Base-by-base conservation (phyloP, 2,888 invertebrate genomes). In the Tachina fera region DNA sequence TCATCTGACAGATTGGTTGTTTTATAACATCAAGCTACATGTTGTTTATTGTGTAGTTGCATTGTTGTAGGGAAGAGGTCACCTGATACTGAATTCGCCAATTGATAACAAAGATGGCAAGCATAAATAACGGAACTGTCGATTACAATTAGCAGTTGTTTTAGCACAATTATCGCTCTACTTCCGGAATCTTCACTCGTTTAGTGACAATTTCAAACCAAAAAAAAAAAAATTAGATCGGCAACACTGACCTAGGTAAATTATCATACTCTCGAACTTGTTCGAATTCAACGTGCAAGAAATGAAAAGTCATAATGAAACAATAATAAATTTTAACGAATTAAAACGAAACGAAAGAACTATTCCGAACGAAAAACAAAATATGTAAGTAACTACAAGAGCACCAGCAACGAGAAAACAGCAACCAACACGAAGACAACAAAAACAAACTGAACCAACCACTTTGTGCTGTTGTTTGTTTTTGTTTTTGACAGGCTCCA, bases 281-380 rank as follows among this genome's bases (percentile, higher is more conserved):
- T 65, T 79, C 63, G 53, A 63, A 61, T 63, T 75, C 63, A 63
- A 63, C 53, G 45, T 63, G 67, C 43, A 79, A 61, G 56, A 81
- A 82, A 83, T 71, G 49, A 76, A 82, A 85, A 77, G 72, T 86
- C 75, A 79, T 83, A 86, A 86, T 86, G 86, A 86, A 86, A 86
- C 83, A 86, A 83, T 86, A 86, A 86, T 85, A 86, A 83, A 83
- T 86, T 86, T 86, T 67, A 86, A 83, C 86, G 76, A 86, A 86
- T 76, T 83, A 65, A 86, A 82, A 86, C 80, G 76, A 68, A 77
- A 84, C 82, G 75, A 67, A 79, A 83, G 71, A 84, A 76, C 63
- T 76, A 83, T 82, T 86, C 67, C 75, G 43, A 81, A 72, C 68
- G 71, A 51, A 75, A 82, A 63, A 49, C 6, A 61, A n/a, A 45